These are phyloP conservation scores for Peucedramus taeniatus DNA, from an alignment of 2,113 vertebrate genomes.

Conservation along the genomic window DNA sequence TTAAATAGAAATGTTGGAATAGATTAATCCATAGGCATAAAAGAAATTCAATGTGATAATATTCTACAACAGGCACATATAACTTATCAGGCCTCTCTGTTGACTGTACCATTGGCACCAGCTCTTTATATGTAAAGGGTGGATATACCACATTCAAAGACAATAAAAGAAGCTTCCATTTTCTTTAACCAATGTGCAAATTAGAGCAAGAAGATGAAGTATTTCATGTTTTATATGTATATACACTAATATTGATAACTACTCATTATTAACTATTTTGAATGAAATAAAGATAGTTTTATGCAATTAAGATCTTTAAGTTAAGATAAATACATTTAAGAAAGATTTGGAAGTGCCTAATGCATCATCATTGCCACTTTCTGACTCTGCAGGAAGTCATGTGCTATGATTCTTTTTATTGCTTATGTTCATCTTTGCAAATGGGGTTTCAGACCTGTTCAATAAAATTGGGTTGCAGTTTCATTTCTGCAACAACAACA, in stretches of 20 bases:
- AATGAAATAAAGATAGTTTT: background rate
- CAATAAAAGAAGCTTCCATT: background rate
- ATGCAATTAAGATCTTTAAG: background rate
- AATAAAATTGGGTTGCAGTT: background rate
- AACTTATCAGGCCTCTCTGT: background rate
- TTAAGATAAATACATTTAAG: background rate
- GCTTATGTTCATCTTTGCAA: conserved; percentile 18
- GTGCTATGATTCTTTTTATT: background rate
- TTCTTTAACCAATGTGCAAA: background rate
- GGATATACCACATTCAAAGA: background rate
- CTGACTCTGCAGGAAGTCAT: background rate
- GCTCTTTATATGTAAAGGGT: background rate
- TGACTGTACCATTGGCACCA: background rate
- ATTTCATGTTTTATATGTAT: background rate
- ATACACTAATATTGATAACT: background rate
- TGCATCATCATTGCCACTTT: background rate
- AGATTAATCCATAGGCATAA: background rate
- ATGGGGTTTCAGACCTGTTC: background rate
- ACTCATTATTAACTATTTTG: background rate
- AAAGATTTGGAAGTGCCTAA: background rate
- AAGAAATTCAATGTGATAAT: background rate
- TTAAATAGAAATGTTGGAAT: background rate
- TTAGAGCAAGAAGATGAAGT: background rate
- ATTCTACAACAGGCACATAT: background rate
- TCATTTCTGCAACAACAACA: background rate